These are phyloP conservation scores for Cephus nigrinus DNA, from an alignment of 2,888 invertebrate genomes.

Conservation along the genomic window DNA sequence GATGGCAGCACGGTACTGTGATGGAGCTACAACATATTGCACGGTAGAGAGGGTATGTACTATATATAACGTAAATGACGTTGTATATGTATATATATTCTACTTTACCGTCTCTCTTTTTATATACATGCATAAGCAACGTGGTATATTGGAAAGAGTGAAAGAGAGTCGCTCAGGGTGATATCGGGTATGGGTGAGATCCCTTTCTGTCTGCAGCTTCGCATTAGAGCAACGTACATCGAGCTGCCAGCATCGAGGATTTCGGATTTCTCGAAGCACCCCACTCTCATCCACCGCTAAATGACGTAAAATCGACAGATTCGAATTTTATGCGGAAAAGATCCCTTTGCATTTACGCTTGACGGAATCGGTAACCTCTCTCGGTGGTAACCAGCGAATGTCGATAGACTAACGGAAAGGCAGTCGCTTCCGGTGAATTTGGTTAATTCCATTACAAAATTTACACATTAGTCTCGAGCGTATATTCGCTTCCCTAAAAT, in stretches of 20 bases:
- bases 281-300: not conserved
- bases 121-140: no score
- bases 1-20: conserved; percentile 49
- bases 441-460: no score
- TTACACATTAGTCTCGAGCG: no score
- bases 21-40: conserved; percentile 27
- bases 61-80: no score
- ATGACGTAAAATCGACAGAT: conserved; percentile 4
- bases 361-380: no score
- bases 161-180: conserved; percentile 10
- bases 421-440: no score
- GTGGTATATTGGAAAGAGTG: not conserved
- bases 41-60: conserved; percentile 16
- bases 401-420: no score
- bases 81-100: no score
- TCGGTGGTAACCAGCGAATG: no score
- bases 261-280: not conserved
- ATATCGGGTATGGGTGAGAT: conserved; percentile 19
- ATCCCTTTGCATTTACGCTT: no score
- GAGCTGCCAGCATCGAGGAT: conserved; percentile 17
- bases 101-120: no score
- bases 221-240: conserved; percentile 36
- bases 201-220: conserved; percentile 22
- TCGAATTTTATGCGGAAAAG: not conserved
- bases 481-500: no score